Evolutionary conservation across 2,888 invertebrate genomes (phyloP), one percentile per base, ranked within the genome.

Genomic region (Shargacucullia verbasci): DNA sequence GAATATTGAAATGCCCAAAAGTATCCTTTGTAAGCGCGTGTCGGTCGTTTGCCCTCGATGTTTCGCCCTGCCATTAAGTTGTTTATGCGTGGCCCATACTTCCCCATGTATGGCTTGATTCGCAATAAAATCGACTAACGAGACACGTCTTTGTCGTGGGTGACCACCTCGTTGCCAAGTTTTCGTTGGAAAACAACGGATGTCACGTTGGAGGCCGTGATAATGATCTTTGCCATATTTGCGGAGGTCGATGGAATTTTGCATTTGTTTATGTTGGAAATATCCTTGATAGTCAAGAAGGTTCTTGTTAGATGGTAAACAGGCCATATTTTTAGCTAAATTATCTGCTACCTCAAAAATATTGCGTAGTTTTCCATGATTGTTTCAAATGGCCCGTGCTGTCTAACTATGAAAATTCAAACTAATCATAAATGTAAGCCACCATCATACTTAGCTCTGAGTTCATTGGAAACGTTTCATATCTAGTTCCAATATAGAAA

Each of bases 121-220:
- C 62, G 77, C 82, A 83, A 85, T 84, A 86, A 87, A 85, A 78
- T 73, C 81, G 59, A 63, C 80, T 85, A 87, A 87, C 85, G 78
- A 89, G 84, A 67, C 90, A 89, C 85, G 90, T 87, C 79, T 73
- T 66, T 68, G 72, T 72, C 82, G 92, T 92, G 89, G 92, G 92
- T 89, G 90, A 81, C 77, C 81, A 81, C 82, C 82, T 83, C 81
- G 78, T 81, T 76, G 78, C 73, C 78, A 76, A 75, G 73, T 78
- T 87, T 84, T 87, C 76, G 82, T 80, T 73, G 79, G 76, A 80
- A 85, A 86, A 83, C 82, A 81, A 76, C 85, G 83, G 84, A 85
- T 84, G 82, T 86, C 86, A 87, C 87, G 85, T 81, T 81, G 80
- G 82, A 86, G 84, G 86, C 83, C 78, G 77, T 77, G 81, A 84